Base-by-base conservation (phyloP, 2,113 vertebrate species). In the Morone chrysops region DNA sequence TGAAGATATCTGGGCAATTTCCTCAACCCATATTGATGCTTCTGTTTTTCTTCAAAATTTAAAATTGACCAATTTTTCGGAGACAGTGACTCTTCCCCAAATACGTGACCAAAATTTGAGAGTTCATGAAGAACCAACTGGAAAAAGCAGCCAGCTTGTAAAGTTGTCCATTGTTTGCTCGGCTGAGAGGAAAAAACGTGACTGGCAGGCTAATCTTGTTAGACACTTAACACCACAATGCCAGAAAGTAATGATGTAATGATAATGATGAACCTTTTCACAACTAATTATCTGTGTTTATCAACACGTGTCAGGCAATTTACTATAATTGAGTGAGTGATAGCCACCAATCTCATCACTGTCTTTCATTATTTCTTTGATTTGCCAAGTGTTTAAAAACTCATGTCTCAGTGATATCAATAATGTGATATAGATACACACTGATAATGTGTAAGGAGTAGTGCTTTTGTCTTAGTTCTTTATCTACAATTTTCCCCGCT, bases 251-350 rank as follows among this genome's bases (percentile, higher is more conserved):
- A 93, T 92, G 87, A 84, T 92, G 81, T 91, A 87, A 94, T 85
- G 86, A 90, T 86, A 80, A 90, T 87, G 88, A 93, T 84, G 84
- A 92, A 92, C 90, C 92, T 87, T 92, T 93, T 90, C 92, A 88
- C 85, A 78, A 91, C 86, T 89, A 92, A 94, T 94, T 93, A 94
- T 81, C 83, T 67, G 63, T 87, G 91, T 94, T 91, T 92, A 93
- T 89, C 83, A 93, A 91, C 92, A 91, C 53, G 68, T 83, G 91
- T 82, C 80, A 50, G 72, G 70, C 50, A 75, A 82, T 91, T 91
- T 83, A 40, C 87, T 82, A 10, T 89, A 88, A 92, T 80, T 83
- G 79, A 92, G 83, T 74, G 79, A 90, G 66, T 72, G 89, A 91
- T 80, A 71, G 80, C 73, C 70, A 70, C 54, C 74, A 77, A 66